These are phyloP conservation scores for Phalangium opilio DNA, from an alignment of 2,888 invertebrate genomes.

Conservation along the genomic window DNA sequence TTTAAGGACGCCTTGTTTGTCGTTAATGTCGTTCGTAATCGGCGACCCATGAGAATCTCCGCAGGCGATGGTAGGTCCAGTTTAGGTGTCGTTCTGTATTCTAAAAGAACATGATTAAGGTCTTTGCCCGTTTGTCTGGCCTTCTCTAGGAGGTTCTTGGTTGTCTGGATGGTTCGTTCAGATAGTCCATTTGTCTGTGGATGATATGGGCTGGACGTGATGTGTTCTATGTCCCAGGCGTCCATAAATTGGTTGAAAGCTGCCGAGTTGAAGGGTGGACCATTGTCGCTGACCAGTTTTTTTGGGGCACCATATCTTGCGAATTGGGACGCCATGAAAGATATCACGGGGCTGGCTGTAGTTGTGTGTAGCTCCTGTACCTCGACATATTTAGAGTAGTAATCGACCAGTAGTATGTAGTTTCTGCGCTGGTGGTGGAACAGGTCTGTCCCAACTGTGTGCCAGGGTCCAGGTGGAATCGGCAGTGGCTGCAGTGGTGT, in stretches of 20 bases:
- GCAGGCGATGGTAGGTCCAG: no score
- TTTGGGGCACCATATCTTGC: slow-evolving; percentile 3
- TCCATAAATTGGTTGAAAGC: neutral
- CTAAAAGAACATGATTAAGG: slow-evolving; percentile 2
- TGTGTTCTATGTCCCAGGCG: slow-evolving; percentile 1
- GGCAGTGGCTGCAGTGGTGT: slow-evolving; percentile 1
- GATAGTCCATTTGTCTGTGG: slow-evolving; percentile 3
- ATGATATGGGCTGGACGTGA: slow-evolving; percentile 1
- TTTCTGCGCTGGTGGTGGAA: neutral
- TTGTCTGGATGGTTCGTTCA: neutral
- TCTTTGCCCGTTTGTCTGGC: slow-evolving; percentile 3
- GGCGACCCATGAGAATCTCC: no score
- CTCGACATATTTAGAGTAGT: slow-evolving; percentile 5
- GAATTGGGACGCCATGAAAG: slow-evolving; percentile 1
- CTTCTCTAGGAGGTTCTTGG: slow-evolving; percentile 2
- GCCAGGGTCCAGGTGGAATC: slow-evolving; percentile 4
- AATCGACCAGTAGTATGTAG: slow-evolving; percentile 5
- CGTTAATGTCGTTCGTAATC: no score
- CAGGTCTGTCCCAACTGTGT: slow-evolving; percentile 1
- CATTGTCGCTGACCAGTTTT: slow-evolving; percentile 1
- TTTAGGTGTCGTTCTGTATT: neutral
- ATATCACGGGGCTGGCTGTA: slow-evolving; percentile 2
- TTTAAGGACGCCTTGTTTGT: no score
- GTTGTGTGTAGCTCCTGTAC: neutral
- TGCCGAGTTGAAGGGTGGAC: slow-evolving; percentile 2